Conservation (phyloP, 2,888 invertebrate genomes). For the Protodeltote pygarga region DNA sequence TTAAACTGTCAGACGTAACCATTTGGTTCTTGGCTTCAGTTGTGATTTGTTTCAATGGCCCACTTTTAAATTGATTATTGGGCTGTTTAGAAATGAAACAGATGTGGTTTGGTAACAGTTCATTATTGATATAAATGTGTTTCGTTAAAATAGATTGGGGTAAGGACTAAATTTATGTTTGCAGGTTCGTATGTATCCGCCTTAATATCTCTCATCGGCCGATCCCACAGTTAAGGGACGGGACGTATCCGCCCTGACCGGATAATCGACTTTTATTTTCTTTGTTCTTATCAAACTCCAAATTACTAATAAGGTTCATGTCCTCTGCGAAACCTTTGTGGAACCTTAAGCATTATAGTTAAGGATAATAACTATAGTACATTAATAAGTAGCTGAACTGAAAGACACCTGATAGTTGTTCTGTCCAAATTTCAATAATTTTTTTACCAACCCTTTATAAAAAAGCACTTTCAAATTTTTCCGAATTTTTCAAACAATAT, state of each 20-base stretch:
- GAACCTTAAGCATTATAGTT: background rate
- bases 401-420: too few species aligned
- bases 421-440: too few species aligned
- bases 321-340: constrained; percentile 4
- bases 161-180: background rate
- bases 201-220: constrained; percentile 13
- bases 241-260: constrained; percentile 35
- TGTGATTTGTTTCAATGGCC: constrained; percentile 24
- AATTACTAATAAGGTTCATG: constrained; percentile 26
- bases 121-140: too few species aligned
- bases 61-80: constrained; percentile 24
- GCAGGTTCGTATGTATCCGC: background rate
- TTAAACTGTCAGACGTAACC: constrained; percentile 16
- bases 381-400: too few species aligned
- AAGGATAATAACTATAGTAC: too few species aligned
- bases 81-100: constrained; percentile 12
- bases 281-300: constrained; percentile 34
- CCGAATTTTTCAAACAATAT: too few species aligned
- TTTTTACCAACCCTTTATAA: too few species aligned
- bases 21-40: constrained; percentile 22
- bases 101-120: background rate
- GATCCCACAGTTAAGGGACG: constrained; percentile 34
- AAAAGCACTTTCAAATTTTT: too few species aligned
- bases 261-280: constrained; percentile 27
- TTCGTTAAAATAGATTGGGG: too few species aligned